phyloP scores from a whole-genome alignment of 2,888 invertebrate genomes.

The Carabus problematicus region DNA sequence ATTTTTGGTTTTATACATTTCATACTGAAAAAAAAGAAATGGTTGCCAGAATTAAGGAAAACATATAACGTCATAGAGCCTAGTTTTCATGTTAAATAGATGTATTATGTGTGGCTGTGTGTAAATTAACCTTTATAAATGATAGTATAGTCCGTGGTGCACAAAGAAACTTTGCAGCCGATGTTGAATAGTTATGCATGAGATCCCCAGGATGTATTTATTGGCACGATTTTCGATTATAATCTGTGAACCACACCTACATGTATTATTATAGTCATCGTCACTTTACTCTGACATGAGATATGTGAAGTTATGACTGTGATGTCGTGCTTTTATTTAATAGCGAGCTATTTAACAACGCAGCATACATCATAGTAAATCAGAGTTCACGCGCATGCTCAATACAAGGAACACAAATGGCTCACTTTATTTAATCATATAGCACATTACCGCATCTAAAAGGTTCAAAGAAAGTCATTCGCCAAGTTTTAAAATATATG shows the following conservation, averaged over 20 bases:
- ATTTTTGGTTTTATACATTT: too few species aligned
- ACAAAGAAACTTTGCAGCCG: too few species aligned
- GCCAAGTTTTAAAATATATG: too few species aligned
- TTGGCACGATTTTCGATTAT: constrained; percentile 42
- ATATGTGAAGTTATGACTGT: constrained; percentile 30
- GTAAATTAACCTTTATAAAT: too few species aligned
- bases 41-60: too few species aligned
- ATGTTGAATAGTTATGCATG: constrained; percentile 17
- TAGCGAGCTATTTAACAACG: neutral
- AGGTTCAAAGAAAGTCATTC: too few species aligned
- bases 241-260: constrained; percentile 41
- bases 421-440: constrained; percentile 26
- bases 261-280: constrained; percentile 37
- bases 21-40: too few species aligned
- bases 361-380: neutral
- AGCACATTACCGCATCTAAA: constrained; percentile 10
- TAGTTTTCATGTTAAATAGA: too few species aligned
- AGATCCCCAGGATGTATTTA: constrained; percentile 34
- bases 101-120: too few species aligned
- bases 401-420: constrained; percentile 5
- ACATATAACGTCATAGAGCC: too few species aligned
- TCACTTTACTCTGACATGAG: constrained; percentile 30
- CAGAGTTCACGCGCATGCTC: constrained; percentile 6
- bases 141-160: too few species aligned
- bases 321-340: constrained; percentile 21